A percentile compares a stretch with the other conserved stretches of the same genome.
Evolutionary conservation across 2,888 invertebrate genomes (phyloP).

Genomic region (Phaedon cochleariae): DNA sequence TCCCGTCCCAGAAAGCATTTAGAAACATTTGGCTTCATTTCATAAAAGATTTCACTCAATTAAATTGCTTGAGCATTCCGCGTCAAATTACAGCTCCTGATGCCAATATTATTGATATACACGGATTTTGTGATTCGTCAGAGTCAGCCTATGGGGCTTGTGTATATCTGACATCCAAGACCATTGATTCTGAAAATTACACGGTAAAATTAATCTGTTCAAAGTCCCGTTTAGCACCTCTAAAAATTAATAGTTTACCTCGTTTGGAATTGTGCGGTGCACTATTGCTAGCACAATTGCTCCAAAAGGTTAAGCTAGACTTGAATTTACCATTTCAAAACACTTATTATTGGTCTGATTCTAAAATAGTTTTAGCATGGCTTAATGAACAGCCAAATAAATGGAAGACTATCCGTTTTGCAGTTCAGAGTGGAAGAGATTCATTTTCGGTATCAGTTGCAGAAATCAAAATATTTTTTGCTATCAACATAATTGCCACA

Average conservation of each 20-base stretch:
- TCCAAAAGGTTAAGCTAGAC: background rate
- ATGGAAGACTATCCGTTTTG: constrained; percentile 18
- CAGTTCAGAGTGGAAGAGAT: background rate
- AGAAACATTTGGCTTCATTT: background rate
- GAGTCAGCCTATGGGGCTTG: constrained; percentile 27
- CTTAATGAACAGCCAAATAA: constrained; percentile 17
- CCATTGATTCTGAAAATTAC: background rate
- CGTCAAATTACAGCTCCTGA: constrained; percentile 17
- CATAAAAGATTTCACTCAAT: too few relatives aligned
- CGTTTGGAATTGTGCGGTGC: background rate
- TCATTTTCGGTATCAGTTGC: background rate
- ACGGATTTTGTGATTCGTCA: constrained; percentile 36
- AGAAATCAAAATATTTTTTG: constrained; percentile 12
- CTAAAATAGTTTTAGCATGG: constrained; percentile 35
- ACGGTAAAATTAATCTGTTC: constrained; percentile 1
- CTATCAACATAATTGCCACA: constrained; percentile 20
- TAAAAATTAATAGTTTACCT: constrained; percentile 2
- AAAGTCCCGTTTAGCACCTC: constrained; percentile 2
- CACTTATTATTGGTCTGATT: constrained; percentile 35
- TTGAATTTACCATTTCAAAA: background rate
- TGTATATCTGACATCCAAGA: constrained; percentile 26
- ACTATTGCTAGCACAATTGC: background rate
- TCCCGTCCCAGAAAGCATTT: background rate
- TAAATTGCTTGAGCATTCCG: constrained; percentile 11
- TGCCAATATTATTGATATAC: constrained; percentile 17